Base-by-base conservation (phyloP, 2,113 vertebrate species). In the Ammodramus savannarum region DNA sequence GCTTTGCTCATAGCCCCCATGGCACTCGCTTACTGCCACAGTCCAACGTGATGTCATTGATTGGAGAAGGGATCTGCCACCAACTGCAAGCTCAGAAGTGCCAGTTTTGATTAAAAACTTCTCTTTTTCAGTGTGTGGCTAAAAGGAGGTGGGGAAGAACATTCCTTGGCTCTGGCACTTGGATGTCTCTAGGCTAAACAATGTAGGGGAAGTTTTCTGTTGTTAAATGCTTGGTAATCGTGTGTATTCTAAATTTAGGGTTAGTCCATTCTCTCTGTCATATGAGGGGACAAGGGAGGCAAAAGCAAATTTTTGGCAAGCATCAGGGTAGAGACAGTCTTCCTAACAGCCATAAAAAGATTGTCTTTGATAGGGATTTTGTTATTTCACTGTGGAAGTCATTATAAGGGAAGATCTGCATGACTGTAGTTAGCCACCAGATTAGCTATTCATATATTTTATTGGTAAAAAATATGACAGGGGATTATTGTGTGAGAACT, bases 371-470 rank as follows among this genome's bases (percentile, higher is more conserved):
- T 92, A 63, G 81, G 61, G 85, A 85, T 91, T 92, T 87, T 89
- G 77, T 86, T 92, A 59, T 93, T 93, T 96, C 73, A 46, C 76
- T 25, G 31, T 80, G 81, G 83, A 95, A 94, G 71, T 94, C 52
- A 63, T 96, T 96, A 38, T 15, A 83, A 79, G 66, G 80, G 87
- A 85, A 89, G 85, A 93, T 96, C 82, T 89, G 0, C 75, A 81
- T 61, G 14, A 9, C 86, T 69, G 41, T 73, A 92, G 95, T 84
- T 94, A 88, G 93, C 91, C 95, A 52, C 74, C 67, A 74, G 79
- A 94, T 94, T 91, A 97, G 78, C 90, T 76, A 93, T 93, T 94
- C 85, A 44, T 91, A n/a, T 77, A 95, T 96, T 96, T 96, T 94
- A 95, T 81, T 95, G 85, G 87, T 87, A 85, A 93, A 97, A 94